These are phyloP conservation scores for Neostethus bicornis DNA, from an alignment of 2,797 vertebrate species.

Conservation along the genomic window DNA sequence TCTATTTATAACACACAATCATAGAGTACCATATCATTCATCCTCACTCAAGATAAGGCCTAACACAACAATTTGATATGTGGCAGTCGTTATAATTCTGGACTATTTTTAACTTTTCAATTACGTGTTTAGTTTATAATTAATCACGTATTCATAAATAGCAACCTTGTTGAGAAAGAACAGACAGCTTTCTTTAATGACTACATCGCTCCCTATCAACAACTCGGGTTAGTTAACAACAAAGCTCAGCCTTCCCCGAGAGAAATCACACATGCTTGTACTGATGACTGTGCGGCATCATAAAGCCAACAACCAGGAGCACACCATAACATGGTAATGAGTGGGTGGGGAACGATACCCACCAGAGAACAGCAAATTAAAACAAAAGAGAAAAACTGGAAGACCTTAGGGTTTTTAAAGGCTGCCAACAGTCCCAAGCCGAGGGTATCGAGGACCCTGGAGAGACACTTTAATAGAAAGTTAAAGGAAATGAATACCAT, in stretches of 20 bases:
- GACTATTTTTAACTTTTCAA: constrained; percentile 1
- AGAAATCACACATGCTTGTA: constrained; percentile 46
- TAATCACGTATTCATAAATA: constrained; percentile 26
- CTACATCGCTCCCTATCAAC: constrained; percentile 7
- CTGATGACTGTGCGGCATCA: constrained; percentile 45
- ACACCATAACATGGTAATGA: constrained; percentile 42
- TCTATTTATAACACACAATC: constrained; percentile 8
- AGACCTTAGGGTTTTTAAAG: constrained; percentile 48
- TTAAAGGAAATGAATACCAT: background rate
- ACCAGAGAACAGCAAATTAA: constrained; percentile 71
- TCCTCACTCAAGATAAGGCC: constrained; percentile 8
- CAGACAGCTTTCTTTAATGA: constrained; percentile 10
- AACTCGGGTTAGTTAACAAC: constrained; percentile 20
- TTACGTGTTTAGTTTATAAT: constrained; percentile 3
- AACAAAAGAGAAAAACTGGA: constrained; percentile 50
- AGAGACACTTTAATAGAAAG: constrained; percentile 24
- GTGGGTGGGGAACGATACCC: constrained; percentile 51
- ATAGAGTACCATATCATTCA: constrained; percentile 18
- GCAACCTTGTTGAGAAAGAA: background rate
- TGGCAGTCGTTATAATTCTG: background rate
- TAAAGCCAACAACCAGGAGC: constrained; percentile 42
- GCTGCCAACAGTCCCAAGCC: constrained; percentile 25
- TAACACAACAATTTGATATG: constrained; percentile 9
- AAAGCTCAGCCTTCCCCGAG: constrained; percentile 22
- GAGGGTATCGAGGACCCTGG: constrained; percentile 36